Evolutionary conservation across 1,140 invertebrate species (phyloP).

Genomic region (Radopholus similis): DNA sequence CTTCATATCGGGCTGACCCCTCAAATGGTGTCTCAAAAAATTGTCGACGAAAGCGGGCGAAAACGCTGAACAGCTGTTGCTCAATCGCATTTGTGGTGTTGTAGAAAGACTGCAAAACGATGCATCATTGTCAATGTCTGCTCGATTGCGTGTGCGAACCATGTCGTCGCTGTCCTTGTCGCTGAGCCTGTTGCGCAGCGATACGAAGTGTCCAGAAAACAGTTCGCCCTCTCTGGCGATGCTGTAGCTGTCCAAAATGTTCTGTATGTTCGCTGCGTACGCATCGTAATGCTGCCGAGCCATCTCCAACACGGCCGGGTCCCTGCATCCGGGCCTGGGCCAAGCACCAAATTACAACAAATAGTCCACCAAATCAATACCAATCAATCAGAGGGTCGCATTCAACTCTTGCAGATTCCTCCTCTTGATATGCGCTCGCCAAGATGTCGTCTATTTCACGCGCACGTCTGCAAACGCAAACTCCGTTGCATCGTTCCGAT

Average conservation of each 20-base stretch:
- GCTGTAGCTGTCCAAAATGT: constrained; percentile 51
- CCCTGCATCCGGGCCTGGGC: constrained; percentile 13
- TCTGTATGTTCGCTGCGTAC: constrained; percentile 36
- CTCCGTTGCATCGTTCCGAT: background rate
- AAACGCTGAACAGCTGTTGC: constrained; percentile 33
- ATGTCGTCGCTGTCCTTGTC: constrained; percentile 44
- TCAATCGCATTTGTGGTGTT: constrained; percentile 41
- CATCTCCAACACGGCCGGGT: constrained; percentile 10
- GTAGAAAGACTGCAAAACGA: constrained; percentile 32
- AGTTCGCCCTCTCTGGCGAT: constrained; percentile 49
- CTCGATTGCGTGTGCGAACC: too few relatives aligned
- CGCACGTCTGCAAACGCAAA: constrained; percentile 24
- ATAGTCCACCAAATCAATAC: too few relatives aligned
- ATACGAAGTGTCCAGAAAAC: constrained; percentile 34
- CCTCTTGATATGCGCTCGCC: constrained; percentile 22
- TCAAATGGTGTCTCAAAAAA: constrained; percentile 31
- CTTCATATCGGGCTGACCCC: constrained; percentile 28
- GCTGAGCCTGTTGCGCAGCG: constrained; percentile 36
- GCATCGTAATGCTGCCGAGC: constrained; percentile 33
- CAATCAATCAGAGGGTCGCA: too few relatives aligned
- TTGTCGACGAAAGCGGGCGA: constrained; percentile 15
- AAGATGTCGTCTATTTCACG: constrained; percentile 44
- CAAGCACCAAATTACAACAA: constrained; percentile 17
- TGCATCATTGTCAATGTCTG: too few relatives aligned
- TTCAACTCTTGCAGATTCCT: constrained; percentile 18